A percentile compares a stretch with the other conserved stretches of the same genome.
Evolutionary conservation across 1,140 invertebrate species (phyloP).

Genomic region (Bombus waltoni): DNA sequence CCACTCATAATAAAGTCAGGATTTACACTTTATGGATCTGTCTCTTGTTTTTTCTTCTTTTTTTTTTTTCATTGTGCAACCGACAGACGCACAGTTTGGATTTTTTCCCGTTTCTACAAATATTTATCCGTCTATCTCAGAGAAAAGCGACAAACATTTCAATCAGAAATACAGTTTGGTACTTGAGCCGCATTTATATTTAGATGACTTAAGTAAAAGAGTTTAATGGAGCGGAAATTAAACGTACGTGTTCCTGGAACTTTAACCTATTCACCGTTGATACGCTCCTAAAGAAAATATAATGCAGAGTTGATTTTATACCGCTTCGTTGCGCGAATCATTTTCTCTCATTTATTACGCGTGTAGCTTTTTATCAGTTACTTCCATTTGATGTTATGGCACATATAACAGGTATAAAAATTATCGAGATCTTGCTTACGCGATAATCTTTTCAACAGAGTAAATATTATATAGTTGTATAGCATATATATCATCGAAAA

Average conservation of each 20-base stretch:
- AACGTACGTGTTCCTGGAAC: neutral
- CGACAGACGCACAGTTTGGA: neutral
- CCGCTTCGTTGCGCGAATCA: neutral
- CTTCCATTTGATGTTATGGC: no score
- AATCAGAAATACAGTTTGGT: neutral
- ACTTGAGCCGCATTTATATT: neutral
- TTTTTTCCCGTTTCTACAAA: neutral
- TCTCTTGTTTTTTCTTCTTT: neutral
- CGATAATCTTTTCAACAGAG: no score
- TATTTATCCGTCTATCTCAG: neutral
- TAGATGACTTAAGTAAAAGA: neutral
- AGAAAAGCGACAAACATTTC: neutral
- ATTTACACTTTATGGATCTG: neutral
- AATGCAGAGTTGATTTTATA: neutral
- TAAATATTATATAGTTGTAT: no score
- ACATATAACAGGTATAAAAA: no score
- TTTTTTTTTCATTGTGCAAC: neutral
- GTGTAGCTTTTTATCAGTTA: no score
- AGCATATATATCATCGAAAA: neutral
- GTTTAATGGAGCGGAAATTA: neutral
- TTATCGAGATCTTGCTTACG: no score
- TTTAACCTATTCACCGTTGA: neutral
- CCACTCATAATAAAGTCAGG: constrained; percentile 3
- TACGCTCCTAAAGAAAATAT: neutral
- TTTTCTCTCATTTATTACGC: no score